Conservation (phyloP, 2,888 invertebrate species). For the Phrixothrix hirtus region DNA sequence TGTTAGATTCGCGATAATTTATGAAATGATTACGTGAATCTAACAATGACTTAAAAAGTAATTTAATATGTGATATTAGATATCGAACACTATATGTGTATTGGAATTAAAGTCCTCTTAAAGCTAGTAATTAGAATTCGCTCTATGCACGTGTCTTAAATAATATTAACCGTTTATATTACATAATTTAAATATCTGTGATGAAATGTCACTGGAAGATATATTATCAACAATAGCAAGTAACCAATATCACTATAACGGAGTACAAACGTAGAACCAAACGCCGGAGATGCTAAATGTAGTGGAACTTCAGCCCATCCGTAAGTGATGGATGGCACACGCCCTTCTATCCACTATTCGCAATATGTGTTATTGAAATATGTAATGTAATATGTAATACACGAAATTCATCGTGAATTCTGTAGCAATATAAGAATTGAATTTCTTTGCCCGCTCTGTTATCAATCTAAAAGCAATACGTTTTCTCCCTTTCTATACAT, state of each 20-base stretch:
- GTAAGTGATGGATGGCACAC: slow-evolving; percentile 57
- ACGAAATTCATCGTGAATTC: slow-evolving; percentile 20
- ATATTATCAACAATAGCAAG: slow-evolving; percentile 32
- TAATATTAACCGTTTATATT: slow-evolving; percentile 1
- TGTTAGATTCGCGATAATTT: too few species aligned
- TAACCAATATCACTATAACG: slow-evolving; percentile 35
- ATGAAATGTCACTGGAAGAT: slow-evolving; percentile 28
- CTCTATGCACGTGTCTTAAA: too few species aligned
- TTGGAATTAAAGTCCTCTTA: too few species aligned
- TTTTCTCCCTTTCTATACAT: slow-evolving; percentile 14
- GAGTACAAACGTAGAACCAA: slow-evolving; percentile 38
- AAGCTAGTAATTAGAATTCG: too few species aligned
- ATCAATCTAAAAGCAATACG: slow-evolving; percentile 16
- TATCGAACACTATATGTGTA: too few species aligned
- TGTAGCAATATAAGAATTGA: slow-evolving; percentile 10
- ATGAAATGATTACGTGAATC: too few species aligned
- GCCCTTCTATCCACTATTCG: slow-evolving; percentile 53
- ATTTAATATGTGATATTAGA: too few species aligned
- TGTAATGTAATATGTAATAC: slow-evolving; percentile 50
- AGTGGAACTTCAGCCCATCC: slow-evolving; percentile 56
- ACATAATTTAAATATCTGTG: slow-evolving; percentile 26
- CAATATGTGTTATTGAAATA: slow-evolving; percentile 57
- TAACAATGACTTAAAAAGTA: too few species aligned
- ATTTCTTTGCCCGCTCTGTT: slow-evolving; percentile 13
- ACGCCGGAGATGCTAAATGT: slow-evolving; percentile 54